A percentile compares a stretch with the other conserved stretches of the same genome.
Evolutionary conservation across 2,797 vertebrate genomes (phyloP).

Genomic region (Stomatorhinus walkeri): DNA sequence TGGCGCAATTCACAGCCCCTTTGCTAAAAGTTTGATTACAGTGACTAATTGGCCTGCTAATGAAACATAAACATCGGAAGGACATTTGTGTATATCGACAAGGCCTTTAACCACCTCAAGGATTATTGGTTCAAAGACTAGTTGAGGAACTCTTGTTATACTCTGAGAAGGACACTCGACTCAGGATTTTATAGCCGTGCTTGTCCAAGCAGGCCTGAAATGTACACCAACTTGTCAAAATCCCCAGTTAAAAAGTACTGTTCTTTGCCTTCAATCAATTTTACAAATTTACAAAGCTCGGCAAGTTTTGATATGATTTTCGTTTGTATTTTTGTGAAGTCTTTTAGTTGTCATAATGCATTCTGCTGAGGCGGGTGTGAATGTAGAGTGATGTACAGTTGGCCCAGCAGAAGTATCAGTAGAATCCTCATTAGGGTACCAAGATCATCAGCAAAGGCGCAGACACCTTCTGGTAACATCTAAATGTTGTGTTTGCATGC

Average conservation of each 20-base stretch:
- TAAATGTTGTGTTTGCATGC: slow-evolving; percentile 54
- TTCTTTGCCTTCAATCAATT: background rate
- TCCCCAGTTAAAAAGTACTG: background rate
- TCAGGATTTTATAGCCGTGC: background rate
- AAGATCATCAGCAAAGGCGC: background rate
- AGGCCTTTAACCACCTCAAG: background rate
- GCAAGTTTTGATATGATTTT: background rate
- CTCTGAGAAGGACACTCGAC: background rate
- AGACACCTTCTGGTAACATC: slow-evolving; percentile 39
- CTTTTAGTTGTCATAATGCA: background rate
- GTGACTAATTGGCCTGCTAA: background rate
- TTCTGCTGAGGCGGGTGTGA: background rate
- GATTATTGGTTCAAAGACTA: background rate
- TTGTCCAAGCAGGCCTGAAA: background rate
- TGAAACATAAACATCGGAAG: background rate
- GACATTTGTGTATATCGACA: background rate
- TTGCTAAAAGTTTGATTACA: background rate
- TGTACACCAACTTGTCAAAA: background rate
- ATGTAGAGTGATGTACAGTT: background rate
- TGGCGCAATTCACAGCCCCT: background rate
- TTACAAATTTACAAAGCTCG: background rate
- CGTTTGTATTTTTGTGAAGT: background rate
- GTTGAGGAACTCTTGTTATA: background rate
- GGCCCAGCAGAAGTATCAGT: slow-evolving; percentile 22
- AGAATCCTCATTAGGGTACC: slow-evolving; percentile 26